A percentile compares a stretch with the other conserved stretches of the same genome.
phyloP scores from a whole-genome alignment of 2,888 invertebrate species.

The Sicus ferrugineus region DNA sequence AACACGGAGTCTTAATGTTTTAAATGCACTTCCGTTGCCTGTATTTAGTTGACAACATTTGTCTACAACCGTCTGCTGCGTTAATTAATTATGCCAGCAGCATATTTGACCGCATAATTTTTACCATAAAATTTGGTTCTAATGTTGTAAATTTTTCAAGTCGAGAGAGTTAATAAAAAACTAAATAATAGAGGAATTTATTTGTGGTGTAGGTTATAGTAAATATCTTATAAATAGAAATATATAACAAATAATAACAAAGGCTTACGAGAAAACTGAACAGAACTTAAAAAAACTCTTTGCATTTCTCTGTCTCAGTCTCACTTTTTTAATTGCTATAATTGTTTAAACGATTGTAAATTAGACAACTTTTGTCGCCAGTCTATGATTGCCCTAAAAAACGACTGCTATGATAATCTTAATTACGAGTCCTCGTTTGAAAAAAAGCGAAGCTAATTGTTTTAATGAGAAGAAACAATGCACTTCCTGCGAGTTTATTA shows the following conservation, averaged over 20 bases:
- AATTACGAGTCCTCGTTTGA: background rate
- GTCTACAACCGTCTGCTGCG: background rate
- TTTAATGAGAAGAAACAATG: conserved; percentile 9
- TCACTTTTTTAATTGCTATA: too few species aligned
- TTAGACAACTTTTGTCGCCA: background rate
- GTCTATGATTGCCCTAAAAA: background rate
- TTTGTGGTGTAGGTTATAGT: too few species aligned
- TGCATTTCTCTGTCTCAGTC: too few species aligned
- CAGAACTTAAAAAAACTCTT: too few species aligned
- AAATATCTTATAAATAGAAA: too few species aligned
- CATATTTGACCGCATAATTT: conserved; percentile 30
- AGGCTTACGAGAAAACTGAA: too few species aligned
- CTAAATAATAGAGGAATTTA: too few species aligned
- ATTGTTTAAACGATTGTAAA: background rate
- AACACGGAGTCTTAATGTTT: background rate
- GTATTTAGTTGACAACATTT: background rate
- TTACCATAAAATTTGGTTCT: conserved; percentile 17
- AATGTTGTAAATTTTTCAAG: too few species aligned
- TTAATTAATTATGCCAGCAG: conserved; percentile 21
- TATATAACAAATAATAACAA: too few species aligned
- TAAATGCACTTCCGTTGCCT: conserved; percentile 50
- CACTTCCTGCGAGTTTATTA: conserved; percentile 3
- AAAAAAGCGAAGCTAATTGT: background rate
- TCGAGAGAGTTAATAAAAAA: too few species aligned
- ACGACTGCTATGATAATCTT: too few species aligned